Percentiles rank a stretch among this genome's conserved stretches.
phyloP scores from a whole-genome alignment of 2,113 vertebrate genomes.

The Orycteropus afer region DNA sequence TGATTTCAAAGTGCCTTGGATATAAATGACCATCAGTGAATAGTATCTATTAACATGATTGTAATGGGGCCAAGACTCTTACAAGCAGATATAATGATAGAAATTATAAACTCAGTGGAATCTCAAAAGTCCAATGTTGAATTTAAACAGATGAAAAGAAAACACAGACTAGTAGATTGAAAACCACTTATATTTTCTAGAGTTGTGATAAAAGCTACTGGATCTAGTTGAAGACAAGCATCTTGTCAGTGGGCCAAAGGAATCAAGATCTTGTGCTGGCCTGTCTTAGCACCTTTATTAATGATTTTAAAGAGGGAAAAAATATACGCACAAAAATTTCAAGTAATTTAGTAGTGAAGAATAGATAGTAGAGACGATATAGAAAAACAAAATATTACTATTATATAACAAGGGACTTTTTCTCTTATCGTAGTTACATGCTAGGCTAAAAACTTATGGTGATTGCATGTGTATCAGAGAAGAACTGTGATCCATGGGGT shows the following conservation, averaged over 20 bases:
- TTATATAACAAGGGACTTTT: neutral
- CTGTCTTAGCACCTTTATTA: neutral
- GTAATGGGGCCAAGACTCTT: neutral
- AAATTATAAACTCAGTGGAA: neutral
- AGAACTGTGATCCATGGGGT: neutral
- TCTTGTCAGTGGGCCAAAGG: neutral
- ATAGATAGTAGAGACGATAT: neutral
- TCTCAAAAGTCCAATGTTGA: neutral
- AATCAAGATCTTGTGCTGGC: neutral
- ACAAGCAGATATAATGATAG: neutral
- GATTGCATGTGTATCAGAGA: neutral
- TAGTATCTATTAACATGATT: neutral
- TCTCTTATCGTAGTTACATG: neutral
- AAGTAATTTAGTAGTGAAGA: neutral
- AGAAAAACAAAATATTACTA: neutral
- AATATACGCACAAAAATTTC: neutral
- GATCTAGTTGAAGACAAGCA: neutral
- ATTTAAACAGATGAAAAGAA: neutral
- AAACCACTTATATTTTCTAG: neutral
- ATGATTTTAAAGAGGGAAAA: neutral
- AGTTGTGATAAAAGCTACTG: neutral
- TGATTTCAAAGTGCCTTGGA: neutral
- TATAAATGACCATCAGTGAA: neutral
- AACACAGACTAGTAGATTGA: neutral
- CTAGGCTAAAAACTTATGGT: neutral